Base-by-base conservation (phyloP, 1,140 invertebrate genomes). In the Zophobas atratus region DNA sequence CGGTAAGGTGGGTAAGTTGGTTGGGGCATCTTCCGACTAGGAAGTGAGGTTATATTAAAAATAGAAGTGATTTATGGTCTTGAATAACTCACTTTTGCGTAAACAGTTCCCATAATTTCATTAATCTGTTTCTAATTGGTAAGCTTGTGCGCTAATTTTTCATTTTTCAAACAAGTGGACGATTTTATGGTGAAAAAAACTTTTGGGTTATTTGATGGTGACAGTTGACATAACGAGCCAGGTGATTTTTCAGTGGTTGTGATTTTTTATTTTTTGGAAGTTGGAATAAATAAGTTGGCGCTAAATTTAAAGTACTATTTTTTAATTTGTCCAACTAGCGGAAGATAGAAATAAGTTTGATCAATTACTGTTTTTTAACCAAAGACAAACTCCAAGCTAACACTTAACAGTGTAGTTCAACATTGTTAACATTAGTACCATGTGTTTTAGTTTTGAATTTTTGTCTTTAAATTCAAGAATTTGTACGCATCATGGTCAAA, bases 21-120 rank as follows among this genome's bases (percentile, higher is more conserved):
- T 6, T 5, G 71, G 33, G 20, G 39, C 39, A 46, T 73, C 77
- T 73, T 78, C 71, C 36, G 56, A 74, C 70, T 57, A 6, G 49
- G 53, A 53, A 70, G 33, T 56, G 34, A 72, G 49, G 53, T 71
- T 75, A 75, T 33, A 32, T 73, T 73, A 71, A 36, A 71, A 70
- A 70, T 79, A 70, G 60, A 70, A 36, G 49, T 63, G 46, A 75
- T 38, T 34, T 48, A 51, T 20, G 20, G 33, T 74, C 6, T 46
- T 32, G 6, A 48, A 32, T 1, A 48, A 57, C 49, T 79, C 53
- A 79, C 77, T 70, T 79, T 79, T 36, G 77, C 77, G 49, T 79
- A 34, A 33, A 79, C 77, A 60, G 71, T 76, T 33, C 77, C 77
- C 77, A 79, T 79, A 34, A 35, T 49, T 72, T 39, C 8, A 38